Evolutionary conservation across 2,888 invertebrate species (phyloP).

Genomic region (Drosophila multiciliata): DNA sequence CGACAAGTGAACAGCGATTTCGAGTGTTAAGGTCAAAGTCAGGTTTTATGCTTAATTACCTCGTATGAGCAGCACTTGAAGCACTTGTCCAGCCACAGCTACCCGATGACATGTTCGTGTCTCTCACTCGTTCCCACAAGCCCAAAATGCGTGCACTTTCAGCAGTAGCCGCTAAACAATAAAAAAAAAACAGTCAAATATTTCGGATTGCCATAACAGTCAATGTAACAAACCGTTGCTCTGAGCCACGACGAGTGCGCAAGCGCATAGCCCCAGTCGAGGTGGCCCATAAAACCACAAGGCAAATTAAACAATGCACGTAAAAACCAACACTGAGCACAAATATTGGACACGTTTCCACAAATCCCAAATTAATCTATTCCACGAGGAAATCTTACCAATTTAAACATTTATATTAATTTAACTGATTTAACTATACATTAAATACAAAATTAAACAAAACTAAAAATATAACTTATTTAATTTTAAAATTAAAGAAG

Average conservation of each 20-base stretch:
- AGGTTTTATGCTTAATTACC: constrained; percentile 77
- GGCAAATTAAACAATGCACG: constrained; percentile 39
- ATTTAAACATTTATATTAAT: neutral
- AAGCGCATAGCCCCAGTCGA: constrained; percentile 37
- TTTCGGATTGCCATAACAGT: constrained; percentile 27
- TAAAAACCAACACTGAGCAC: constrained; percentile 17
- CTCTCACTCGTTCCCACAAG: constrained; percentile 58
- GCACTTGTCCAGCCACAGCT: constrained; percentile 23
- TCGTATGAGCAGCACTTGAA: constrained; percentile 31
- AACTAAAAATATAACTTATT: neutral
- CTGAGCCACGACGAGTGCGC: constrained; percentile 35
- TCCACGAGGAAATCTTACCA: neutral
- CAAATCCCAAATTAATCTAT: neutral
- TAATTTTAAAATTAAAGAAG: neutral
- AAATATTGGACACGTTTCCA: constrained; percentile 12
- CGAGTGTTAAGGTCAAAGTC: constrained; percentile 82
- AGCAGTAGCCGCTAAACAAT: constrained; percentile 20
- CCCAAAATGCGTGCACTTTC: constrained; percentile 23
- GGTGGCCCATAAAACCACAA: constrained; percentile 54
- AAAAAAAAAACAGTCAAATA: constrained; percentile 21
- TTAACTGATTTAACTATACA: no score
- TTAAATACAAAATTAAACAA: neutral
- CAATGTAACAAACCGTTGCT: constrained; percentile 38
- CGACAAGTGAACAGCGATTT: constrained; percentile 44
- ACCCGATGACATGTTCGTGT: constrained; percentile 50